A percentile compares a stretch with the other conserved stretches of the same genome.
Evolutionary conservation across 2,113 vertebrate genomes (phyloP).

Genomic region (Carassius gibelio): DNA sequence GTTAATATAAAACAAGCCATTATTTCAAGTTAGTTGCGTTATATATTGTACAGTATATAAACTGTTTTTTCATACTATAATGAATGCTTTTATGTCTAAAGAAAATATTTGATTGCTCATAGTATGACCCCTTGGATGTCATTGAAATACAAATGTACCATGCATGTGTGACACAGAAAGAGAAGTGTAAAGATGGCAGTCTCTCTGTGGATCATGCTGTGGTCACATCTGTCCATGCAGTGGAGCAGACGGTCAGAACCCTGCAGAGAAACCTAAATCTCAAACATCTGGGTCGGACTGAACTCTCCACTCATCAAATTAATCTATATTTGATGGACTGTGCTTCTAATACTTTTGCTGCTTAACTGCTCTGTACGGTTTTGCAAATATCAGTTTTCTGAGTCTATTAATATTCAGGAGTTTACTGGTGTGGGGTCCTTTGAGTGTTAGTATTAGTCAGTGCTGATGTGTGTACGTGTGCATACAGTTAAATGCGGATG

Average conservation of each 20-base stretch:
- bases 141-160: not conserved
- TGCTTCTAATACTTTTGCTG: not conserved
- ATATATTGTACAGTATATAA: not conserved
- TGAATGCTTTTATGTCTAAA: not conserved
- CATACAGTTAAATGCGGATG: not conserved
- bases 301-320: slow-evolving; percentile 30
- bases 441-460: not conserved
- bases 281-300: slow-evolving; percentile 42
- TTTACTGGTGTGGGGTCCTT: not conserved
- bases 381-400: not conserved
- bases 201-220: slow-evolving; percentile 26
- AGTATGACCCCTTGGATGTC: not conserved
- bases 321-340: slow-evolving; percentile 16
- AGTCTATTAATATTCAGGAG: not conserved
- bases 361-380: not conserved
- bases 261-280: slow-evolving; percentile 26
- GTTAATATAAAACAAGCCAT: no score
- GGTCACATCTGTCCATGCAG: slow-evolving; percentile 41
- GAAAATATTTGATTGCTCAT: not conserved
- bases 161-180: not conserved
- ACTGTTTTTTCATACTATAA: not conserved
- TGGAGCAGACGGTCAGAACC: slow-evolving; percentile 23
- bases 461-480: not conserved
- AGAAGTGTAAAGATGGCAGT: not conserved
- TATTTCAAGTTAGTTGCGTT: not conserved